Evolutionary conservation across 2,797 vertebrate species (phyloP).

Genomic region (Centropyge bicolor): DNA sequence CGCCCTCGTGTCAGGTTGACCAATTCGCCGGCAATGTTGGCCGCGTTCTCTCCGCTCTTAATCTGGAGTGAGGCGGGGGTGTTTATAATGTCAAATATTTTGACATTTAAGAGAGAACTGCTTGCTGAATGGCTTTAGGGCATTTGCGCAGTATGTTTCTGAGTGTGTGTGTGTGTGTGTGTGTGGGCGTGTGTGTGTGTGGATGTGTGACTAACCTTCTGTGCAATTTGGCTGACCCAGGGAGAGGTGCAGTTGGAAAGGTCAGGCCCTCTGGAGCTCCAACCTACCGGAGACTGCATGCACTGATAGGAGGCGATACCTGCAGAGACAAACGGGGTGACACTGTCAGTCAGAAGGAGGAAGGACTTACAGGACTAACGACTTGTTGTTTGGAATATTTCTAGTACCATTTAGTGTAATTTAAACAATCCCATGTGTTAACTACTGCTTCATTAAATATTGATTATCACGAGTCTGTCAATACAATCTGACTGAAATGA

Average conservation of each 20-base stretch:
- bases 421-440: not conserved
- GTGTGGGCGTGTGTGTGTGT: slow-evolving; percentile 31
- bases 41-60: slow-evolving; percentile 95
- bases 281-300: slow-evolving; percentile 88
- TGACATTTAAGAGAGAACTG: slow-evolving; percentile 73
- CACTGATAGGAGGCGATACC: slow-evolving; percentile 95
- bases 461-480: not conserved
- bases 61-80: slow-evolving; percentile 83
- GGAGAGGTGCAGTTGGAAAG: slow-evolving; percentile 96
- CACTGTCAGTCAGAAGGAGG: slow-evolving; percentile 23
- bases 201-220: slow-evolving; percentile 87
- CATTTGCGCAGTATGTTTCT: slow-evolving; percentile 53
- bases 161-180: slow-evolving; percentile 38
- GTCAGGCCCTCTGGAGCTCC: slow-evolving; percentile 93
- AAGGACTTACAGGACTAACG: not conserved
- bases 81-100: slow-evolving; percentile 76
- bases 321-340: slow-evolving; percentile 64
- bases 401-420: not conserved
- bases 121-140: slow-evolving; percentile 55
- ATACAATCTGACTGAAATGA: not conserved
- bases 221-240: slow-evolving; percentile 95
- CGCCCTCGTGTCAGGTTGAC: slow-evolving; percentile 93
- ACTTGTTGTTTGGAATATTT: not conserved
- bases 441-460: not conserved
- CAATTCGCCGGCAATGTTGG: slow-evolving; percentile 93